Evolutionary conservation across 2,888 invertebrate species (phyloP).

Genomic region (Agrotis exclamationis): DNA sequence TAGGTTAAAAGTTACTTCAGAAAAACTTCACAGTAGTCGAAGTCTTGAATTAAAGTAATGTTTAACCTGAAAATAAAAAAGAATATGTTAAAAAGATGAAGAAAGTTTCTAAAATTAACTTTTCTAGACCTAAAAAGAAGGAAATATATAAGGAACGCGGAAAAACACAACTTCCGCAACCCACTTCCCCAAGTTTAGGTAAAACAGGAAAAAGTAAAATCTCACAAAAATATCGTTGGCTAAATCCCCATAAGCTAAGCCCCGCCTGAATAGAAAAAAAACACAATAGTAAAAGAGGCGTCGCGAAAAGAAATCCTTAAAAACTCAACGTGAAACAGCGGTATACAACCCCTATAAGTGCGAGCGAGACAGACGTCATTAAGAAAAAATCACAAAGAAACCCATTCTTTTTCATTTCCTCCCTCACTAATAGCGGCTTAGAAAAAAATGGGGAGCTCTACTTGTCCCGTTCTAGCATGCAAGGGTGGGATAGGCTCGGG

Average conservation of each 20-base stretch:
- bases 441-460: constrained; percentile 87
- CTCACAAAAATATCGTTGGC: constrained; percentile 81
- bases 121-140: constrained; percentile 4
- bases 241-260: constrained; percentile 86
- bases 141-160: constrained; percentile 45
- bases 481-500: constrained; percentile 83
- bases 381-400: constrained; percentile 91
- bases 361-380: constrained; percentile 84
- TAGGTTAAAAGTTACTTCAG: constrained; percentile 8
- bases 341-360: constrained; percentile 71
- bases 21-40: neutral
- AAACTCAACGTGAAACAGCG: constrained; percentile 79
- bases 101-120: neutral
- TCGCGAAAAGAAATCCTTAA: constrained; percentile 86
- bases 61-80: constrained; percentile 37
- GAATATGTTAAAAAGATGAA: neutral
- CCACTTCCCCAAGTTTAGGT: constrained; percentile 77
- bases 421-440: constrained; percentile 89
- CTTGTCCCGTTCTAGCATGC: constrained; percentile 85
- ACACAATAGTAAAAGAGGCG: constrained; percentile 87
- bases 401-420: constrained; percentile 90
- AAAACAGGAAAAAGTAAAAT: constrained; percentile 80
- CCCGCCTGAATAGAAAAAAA: constrained; percentile 88
- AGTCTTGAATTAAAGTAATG: neutral
- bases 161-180: constrained; percentile 57